Evolutionary conservation across 2,113 vertebrate genomes (phyloP), one percentile per base, ranked within the genome.

Genomic region (Odontesthes bonariensis): DNA sequence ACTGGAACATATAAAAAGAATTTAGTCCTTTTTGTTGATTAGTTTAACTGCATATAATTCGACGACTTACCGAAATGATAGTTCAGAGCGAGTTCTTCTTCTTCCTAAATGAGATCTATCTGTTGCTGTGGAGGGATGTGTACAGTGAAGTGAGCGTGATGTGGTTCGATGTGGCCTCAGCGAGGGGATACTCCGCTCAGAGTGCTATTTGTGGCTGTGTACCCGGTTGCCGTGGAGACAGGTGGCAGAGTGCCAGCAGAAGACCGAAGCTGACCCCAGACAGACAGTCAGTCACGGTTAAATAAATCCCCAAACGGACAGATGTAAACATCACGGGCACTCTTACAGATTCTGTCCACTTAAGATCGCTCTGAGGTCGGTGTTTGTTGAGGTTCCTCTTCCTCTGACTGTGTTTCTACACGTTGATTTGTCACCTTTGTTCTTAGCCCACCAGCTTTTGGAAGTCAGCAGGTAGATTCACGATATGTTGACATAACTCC

Each of bases 121-220:
- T 82, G 63, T 53, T 49, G 31, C 59, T 33, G 85, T 44, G 90
- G 87, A 92, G n/a, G 84, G 87, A 90, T 66, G 12, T 57, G 40
- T 70, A 57, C 42, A 42, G 64, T 73, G 83, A 65, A 72, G 65
- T 27, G 69, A 54, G 67, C 8, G 81, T 65, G 74, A 88, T 89
- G 69, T 46, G 88, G 87, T 74, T 52, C 59, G 55, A 82, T 85
- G 44, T 32, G 70, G 66, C 71, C 57, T 33, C 66, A 16, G 90
- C 81, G 78, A 19, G 91, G 84, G 83, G 83, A 90, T 86, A 82
- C 75, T 57, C 67, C 10, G 79, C 77, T 84, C 5, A 1, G 14
- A 54, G 80, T 59, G 63, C 92, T 93, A 93, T 93, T 93, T 92
- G 90, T 91, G 79, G 91, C 89, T 88, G 63, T 92, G 89, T 89